Evolutionary conservation across 1,140 invertebrate species (phyloP).

Genomic region (Drosophila pallidifrons): DNA sequence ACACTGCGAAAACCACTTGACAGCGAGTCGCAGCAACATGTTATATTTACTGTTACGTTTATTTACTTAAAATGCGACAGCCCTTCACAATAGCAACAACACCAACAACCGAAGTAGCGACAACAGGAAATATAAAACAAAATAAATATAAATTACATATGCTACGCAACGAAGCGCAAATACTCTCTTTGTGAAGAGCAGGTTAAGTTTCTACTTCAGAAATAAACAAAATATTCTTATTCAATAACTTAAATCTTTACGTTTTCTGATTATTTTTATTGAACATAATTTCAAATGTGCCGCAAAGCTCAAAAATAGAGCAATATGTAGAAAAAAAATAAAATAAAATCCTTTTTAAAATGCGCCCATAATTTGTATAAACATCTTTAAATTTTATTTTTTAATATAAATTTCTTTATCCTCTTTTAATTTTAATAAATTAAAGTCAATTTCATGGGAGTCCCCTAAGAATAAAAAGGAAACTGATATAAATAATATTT

Average conservation of each 20-base stretch:
- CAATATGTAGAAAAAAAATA: not conserved
- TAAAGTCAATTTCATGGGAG: too few species aligned
- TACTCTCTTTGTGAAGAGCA: not conserved
- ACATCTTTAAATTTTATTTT: not conserved
- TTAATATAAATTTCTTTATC: too few species aligned
- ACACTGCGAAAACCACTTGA: constrained; percentile 39
- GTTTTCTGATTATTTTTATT: too few species aligned
- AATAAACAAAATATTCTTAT: too few species aligned
- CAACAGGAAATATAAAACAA: constrained; percentile 15
- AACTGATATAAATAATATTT: too few species aligned
- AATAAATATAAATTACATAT: not conserved
- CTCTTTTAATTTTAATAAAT: too few species aligned
- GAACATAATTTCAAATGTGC: too few species aligned
- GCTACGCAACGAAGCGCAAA: not conserved
- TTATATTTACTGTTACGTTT: constrained; percentile 42
- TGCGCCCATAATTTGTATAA: not conserved
- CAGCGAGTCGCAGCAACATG: constrained; percentile 40
- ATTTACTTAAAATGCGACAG: constrained; percentile 46
- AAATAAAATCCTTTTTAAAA: too few species aligned
- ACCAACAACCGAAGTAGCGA: not conserved
- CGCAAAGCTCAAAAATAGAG: too few species aligned
- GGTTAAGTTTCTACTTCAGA: too few species aligned
- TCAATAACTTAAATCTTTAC: too few species aligned
- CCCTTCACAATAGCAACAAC: not conserved
- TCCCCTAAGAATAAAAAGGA: too few species aligned